Base-by-base conservation (phyloP, 2,888 invertebrate species). In the Conus canariensis region DNA sequence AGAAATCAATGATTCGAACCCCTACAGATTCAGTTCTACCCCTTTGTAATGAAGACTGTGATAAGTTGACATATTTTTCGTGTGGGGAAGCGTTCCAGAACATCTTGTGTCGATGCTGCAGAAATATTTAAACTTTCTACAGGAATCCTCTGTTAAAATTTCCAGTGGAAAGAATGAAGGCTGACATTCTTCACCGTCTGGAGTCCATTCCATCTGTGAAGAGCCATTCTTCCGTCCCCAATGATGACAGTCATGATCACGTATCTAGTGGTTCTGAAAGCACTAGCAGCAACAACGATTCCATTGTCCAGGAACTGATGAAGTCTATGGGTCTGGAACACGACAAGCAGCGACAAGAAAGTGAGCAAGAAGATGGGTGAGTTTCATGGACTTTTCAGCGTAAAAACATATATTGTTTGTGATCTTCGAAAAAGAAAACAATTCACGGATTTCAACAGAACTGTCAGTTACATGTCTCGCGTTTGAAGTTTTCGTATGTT, bases 271-370 rank as follows among this genome's bases (percentile, higher is more conserved):
- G 2, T n/a, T 22, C 5, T 22, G 9, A n/a, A 4, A 74, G 74
- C 70, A 87, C 74, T 58, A 87, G 74, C 87, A 87, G 87, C 22
- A 74, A 87, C 87, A 87, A 87, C 58, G 87, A 87, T 14, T 19
- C 87, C 87, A 58, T 87, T 19, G 58, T 87, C 16, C 87, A 87
- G 74, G 87, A 87, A 16, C 25, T 87, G 25, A 56, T 87, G 12
- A 70, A 58, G n/a, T 74, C 87, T 8, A 25, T 64, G 4, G 58
- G 87, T 16, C 60, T n/a, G 30, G 85, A 85, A 85, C 56, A 22
- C 25, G 67, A 14, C 19, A 16, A 64, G 67, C 30, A 60, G 45
- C 85, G 14, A 14, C 25, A 64, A n/a, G 86, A 67, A 6, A 25
- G 67, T n/a, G 25, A 60, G 58, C 19, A 25, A 7, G 22, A 86